These are phyloP conservation scores for Rhynchomys soricoides DNA, from an alignment of 2,113 vertebrate species.

Conservation along the genomic window DNA sequence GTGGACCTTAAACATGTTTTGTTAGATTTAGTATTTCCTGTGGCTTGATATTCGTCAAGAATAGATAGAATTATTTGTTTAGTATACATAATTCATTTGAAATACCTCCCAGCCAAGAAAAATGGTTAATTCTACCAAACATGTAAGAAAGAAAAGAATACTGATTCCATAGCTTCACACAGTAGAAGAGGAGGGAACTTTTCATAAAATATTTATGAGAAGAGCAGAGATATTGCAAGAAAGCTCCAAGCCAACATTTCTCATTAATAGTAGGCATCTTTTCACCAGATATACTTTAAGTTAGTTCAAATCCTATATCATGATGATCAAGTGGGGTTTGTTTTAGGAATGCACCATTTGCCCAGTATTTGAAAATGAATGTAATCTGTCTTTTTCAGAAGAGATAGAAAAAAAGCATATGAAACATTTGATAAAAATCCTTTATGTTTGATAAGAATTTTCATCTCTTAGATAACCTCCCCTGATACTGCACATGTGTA, in stretches of 20 bases:
- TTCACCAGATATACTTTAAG: background rate
- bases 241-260: background rate
- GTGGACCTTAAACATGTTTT: background rate
- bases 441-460: background rate
- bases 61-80: background rate
- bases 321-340: background rate
- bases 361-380: background rate
- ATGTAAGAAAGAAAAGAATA: background rate
- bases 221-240: background rate
- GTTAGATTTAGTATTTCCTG: background rate
- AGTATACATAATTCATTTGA: background rate
- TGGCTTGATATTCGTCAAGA: constrained; percentile 12
- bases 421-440: background rate
- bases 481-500: background rate
- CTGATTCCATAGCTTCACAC: background rate
- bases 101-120: constrained; percentile 4
- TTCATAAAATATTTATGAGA: background rate
- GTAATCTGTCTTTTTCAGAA: background rate
- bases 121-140: background rate
- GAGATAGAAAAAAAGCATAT: background rate
- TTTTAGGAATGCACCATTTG: background rate
- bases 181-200: background rate
- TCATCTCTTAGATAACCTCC: background rate
- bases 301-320: background rate
- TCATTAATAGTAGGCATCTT: constrained; percentile 22